Conservation (phyloP, 2,113 vertebrate genomes). For the Paramisgurnus dabryanus region DNA sequence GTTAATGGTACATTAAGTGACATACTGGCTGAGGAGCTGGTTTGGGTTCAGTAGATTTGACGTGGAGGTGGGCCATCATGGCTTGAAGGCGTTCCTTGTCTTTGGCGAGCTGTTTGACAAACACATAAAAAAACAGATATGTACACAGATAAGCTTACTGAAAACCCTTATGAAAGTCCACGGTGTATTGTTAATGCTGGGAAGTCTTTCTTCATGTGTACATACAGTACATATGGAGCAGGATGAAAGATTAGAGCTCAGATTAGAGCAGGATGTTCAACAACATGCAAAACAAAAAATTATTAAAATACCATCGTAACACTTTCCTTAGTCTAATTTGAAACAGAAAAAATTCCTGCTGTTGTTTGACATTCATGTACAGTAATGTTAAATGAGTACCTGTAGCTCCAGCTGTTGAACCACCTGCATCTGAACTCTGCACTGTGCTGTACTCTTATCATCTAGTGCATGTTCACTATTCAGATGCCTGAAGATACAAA, state of each 20-base stretch:
- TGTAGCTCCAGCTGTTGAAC: slow-evolving; percentile 98
- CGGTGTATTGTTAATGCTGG: neutral
- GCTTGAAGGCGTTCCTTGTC: slow-evolving; percentile 98
- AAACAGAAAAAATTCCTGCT: neutral
- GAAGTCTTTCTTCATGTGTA: slow-evolving; percentile 4
- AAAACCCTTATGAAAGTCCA: neutral
- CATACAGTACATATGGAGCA: slow-evolving; percentile 4
- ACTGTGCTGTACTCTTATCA: slow-evolving; percentile 98
- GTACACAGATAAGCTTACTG: neutral
- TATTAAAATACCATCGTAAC: slow-evolving; percentile 43
- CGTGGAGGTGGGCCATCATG: slow-evolving; percentile 98
- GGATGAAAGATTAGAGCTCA: slow-evolving; percentile 14
- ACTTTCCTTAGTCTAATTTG: slow-evolving; percentile 1
- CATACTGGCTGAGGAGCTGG: slow-evolving; percentile 91
- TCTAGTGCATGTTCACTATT: slow-evolving; percentile 97
- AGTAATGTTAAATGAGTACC: slow-evolving; percentile 69
- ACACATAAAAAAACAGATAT: slow-evolving; percentile 15
- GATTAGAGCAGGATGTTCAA: slow-evolving; percentile 25
- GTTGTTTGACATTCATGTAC: too few species aligned
- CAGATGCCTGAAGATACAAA: slow-evolving; percentile 84
- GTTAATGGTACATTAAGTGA: slow-evolving; percentile 23
- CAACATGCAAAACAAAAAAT: slow-evolving; percentile 12
- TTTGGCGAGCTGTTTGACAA: slow-evolving; percentile 86
- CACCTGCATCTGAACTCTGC: slow-evolving; percentile 99
- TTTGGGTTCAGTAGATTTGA: slow-evolving; percentile 96